Conservation (phyloP, 30 jellyfish, hydroid and myxozoan genomes). For the Catostylus mosaicus region DNA sequence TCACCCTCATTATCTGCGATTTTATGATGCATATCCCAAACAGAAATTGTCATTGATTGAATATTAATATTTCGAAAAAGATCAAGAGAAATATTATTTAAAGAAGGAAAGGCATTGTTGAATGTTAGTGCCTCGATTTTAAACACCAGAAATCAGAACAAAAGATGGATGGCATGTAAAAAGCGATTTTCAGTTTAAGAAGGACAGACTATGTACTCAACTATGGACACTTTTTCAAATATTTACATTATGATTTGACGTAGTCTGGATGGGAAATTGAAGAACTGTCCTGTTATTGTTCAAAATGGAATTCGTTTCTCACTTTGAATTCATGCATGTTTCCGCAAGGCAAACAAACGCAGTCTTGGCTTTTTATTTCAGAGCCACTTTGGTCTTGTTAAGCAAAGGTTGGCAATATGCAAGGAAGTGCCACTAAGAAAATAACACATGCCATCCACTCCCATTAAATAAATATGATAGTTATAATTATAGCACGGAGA, state of each 20-base stretch:
- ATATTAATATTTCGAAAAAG: not conserved
- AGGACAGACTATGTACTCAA: conserved; percentile 42
- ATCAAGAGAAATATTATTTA: conserved; percentile 7
- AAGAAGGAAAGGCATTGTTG: conserved; percentile 47
- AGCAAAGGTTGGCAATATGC: conserved; percentile 3
- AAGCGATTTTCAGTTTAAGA: conserved; percentile 24
- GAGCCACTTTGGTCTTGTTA: not conserved
- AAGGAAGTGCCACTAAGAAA: not conserved
- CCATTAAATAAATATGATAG: not conserved
- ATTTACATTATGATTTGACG: conserved; percentile 34
- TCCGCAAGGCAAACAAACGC: conserved; percentile 19
- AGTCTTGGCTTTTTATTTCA: not conserved
- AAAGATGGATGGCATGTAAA: conserved; percentile 5
- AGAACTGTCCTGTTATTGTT: conserved; percentile 50
- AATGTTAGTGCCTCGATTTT: not conserved
- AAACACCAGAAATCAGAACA: conserved; percentile 44
- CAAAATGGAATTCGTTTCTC: not conserved
- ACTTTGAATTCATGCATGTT: conserved; percentile 4
- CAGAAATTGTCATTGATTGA: not conserved
- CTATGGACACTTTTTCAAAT: conserved; percentile 24
- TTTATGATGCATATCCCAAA: conserved; percentile 22
- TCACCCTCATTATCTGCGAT: not conserved
- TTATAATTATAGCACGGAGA: not conserved
- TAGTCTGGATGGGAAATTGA: conserved; percentile 25
- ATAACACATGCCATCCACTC: not conserved